Base-by-base conservation (phyloP, 2,888 invertebrate genomes). In the Pterostichus madidus region DNA sequence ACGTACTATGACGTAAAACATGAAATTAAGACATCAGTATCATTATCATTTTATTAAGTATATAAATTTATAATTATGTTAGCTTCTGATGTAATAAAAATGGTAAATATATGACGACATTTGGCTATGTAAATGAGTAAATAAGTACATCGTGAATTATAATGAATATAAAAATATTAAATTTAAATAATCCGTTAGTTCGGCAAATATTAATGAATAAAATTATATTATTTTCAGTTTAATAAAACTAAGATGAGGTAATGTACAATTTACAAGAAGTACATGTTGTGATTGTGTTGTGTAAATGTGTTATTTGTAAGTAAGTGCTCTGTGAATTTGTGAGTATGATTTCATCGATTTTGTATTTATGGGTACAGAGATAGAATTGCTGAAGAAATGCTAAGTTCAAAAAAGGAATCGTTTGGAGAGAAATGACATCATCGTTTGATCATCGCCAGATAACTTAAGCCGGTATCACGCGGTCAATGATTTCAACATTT, bases 351-450 rank as follows among this genome's bases (percentile, higher is more conserved):
- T 75, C 75, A 75, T 75, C 75, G 75, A 75, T 75, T 52, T 52
- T 53, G 75, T 52, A 75, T 75, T 73, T 73, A 52, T 73, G 73
- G 46, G 24, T 64, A 15, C 17, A 39, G 35, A 64, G 35, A 35
- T 35, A 35, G 32, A 15, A 13, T 64, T 64, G 39, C 11, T 49
- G 17, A 46, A 46, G 71, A 73, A 73, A 73, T 46, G 44, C 15
- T 6, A 73, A 73, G 71, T 75, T 75, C 75, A 75, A 75, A 75
- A 75, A 75, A 75, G 75, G 75, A 75, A 52, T 49, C 39, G 13
- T 75, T 75, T 17, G 32, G 49, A 49, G n/a, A 13, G n/a, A 46
- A 5, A 52, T 73, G 49, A 75, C 52, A 75, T 75, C 75, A 75
- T 52, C n/a, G 75, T 31, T 24, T 31, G 75, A 75, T 52, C 52